Evolutionary conservation across 2,888 invertebrate species (phyloP), one percentile per base, ranked within the genome.

Genomic region (Sesia bembeciformis): DNA sequence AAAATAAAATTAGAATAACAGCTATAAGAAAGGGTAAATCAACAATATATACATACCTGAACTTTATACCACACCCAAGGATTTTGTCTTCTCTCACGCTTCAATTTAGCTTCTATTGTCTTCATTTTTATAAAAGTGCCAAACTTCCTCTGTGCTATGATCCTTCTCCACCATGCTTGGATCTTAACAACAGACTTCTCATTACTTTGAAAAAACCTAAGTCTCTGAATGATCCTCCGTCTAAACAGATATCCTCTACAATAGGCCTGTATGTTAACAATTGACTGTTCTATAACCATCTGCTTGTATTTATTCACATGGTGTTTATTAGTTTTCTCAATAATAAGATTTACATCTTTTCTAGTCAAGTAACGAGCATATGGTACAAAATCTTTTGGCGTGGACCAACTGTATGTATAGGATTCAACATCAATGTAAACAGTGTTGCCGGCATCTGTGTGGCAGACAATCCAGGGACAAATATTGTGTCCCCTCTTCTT

Each of bases 161-260:
- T 64, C 57, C 84, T 84, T 57, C 91, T 84, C 93, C 93, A 94
- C 92, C 93, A 93, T 0, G 92, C 83, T 85, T 94, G 91, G 59
- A 92, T 91, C 64, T 73, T 80, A 4, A 91, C 67, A 50, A 92
- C 71, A 64, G 73, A 80, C 0, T 72, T 61, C 41, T 81, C 70
- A 65, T 91, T 88, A 38, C 82, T 71, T 57, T 79, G 74, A 58
- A 87, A 90, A 61, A 79, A 79, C 40, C 74, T 67, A 5, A 86
- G 81, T 58, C 85, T 80, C 4, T 81, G 70, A 4, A 74, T 77
- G n/a, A 90, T 61, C 49, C 60, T 72, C 68, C 88, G 87, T 52
- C 94, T 89, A 3, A 90, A 72, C 42, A 93, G 71, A 69, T 90
- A 92, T 8, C 94, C 94, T 61, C 91, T 86, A 53, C 90, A 86